Base-by-base conservation (phyloP, 2,113 vertebrate species). In the Thamnophis sirtalis region DNA sequence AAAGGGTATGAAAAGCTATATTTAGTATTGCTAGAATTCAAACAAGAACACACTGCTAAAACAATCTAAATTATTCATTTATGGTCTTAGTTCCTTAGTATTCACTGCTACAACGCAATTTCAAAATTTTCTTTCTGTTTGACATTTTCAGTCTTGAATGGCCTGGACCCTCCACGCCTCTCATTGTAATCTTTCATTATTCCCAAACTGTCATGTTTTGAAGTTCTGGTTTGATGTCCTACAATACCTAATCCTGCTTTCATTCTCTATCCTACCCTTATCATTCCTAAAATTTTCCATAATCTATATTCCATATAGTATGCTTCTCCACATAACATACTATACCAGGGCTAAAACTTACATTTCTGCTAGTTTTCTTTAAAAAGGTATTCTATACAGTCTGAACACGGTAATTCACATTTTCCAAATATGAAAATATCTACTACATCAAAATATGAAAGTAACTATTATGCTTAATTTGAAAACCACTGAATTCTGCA, bases 1-100 rank as follows among this genome's bases (percentile, higher is more conserved):
- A 56, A n/a, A 60, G n/a, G 6, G 43, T 84, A 55, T 90, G 88
- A 87, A 92, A 91, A 91, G 94, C 93, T 92, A 93, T 89, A 93
- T 95, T 95, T 95, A 94, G 80, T 95, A 84, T 92, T 95, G 60
- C 87, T 94, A 91, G 91, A 96, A 95, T 95, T 95, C 92, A 90
- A 85, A 94, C 92, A 95, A 93, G 93, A 89, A 53, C 56, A 87
- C 56, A 95, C 26, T 26, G 13, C 48, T 84, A 51, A 95, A 89
- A 95, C 94, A 88, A 91, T 58, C 50, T 60, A 88, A 89, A 93
- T 93, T 55, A 48, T 2, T 86, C 88, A 93, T 94, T 95, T 94
- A 93, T 92, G 0, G 56, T 24, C 60, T 53, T 58, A 51, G 49
- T 91, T 63, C n/a, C 38, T 80, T 80, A 80, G 5, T 80, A 80